phyloP scores from a whole-genome alignment of 2,113 vertebrate species.

The Meleagris gallopavo region DNA sequence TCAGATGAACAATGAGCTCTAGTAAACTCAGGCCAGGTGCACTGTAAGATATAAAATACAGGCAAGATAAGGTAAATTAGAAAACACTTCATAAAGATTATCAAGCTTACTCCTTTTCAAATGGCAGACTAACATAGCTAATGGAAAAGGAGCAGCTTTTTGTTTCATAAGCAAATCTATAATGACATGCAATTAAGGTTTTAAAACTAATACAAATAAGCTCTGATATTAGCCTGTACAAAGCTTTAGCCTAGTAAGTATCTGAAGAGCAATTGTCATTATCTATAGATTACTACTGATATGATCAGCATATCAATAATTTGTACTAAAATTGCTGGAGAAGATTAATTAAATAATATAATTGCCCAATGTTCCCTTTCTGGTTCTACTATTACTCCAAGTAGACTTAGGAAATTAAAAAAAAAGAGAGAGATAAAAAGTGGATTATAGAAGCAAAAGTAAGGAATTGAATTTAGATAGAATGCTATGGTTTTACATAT shows the following conservation, averaged over 20 bases:
- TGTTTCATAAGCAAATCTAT: background rate
- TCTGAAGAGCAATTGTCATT: background rate
- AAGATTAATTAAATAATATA: background rate
- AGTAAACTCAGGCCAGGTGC: background rate
- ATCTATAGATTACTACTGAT: background rate
- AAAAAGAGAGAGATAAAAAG: background rate
- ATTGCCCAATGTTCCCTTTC: background rate
- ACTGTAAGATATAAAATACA: background rate
- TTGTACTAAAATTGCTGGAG: background rate
- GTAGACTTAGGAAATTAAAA: background rate
- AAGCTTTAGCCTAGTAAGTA: background rate
- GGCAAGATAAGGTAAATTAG: background rate
- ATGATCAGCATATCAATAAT: background rate
- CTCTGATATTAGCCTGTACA: background rate
- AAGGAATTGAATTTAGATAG: background rate
- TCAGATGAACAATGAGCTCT: background rate
- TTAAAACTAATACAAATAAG: background rate
- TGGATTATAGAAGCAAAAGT: background rate
- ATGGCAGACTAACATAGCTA: background rate
- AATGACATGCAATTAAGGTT: background rate
- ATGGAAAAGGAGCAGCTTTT: background rate
- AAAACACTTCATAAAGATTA: background rate
- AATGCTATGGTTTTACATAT: background rate
- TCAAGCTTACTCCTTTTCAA: background rate
- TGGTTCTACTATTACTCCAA: background rate